phyloP scores from a whole-genome alignment of 2,113 vertebrate genomes.

The Stigmatopora argus region DNA sequence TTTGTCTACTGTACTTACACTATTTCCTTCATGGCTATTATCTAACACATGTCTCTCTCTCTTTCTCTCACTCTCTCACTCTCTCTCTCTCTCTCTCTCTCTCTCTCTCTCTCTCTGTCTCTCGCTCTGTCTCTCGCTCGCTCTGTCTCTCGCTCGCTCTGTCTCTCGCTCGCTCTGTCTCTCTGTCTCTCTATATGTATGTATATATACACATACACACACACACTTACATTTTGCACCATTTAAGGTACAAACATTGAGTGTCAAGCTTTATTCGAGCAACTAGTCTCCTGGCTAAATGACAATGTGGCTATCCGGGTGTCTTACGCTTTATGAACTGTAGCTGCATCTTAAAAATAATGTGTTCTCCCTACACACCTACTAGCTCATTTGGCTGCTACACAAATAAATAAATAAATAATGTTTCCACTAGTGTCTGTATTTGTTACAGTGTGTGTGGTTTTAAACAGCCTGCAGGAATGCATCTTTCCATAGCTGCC shows the following conservation, averaged over 20 bases:
- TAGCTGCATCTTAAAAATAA: conserved; percentile 21
- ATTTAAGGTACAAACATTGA: conserved; percentile 5
- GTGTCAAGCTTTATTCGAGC: conserved; percentile 18
- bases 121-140: too few relatives aligned
- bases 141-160: too few relatives aligned
- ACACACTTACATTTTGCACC: too few relatives aligned
- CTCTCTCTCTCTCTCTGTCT: too few relatives aligned
- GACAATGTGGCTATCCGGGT: conserved; percentile 39
- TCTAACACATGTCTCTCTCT: background rate
- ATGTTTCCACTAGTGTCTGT: conserved; percentile 34
- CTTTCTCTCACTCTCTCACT: too few relatives aligned
- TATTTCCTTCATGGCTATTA: background rate
- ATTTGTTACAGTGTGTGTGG: conserved; percentile 42
- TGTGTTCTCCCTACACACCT: conserved; percentile 43
- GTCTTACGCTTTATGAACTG: conserved; percentile 33
- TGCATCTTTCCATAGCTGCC: conserved; percentile 26
- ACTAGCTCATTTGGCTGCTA: conserved; percentile 54
- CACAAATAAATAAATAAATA: conserved; percentile 58
- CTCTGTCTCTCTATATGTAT: too few relatives aligned
- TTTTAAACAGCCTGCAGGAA: conserved; percentile 31
- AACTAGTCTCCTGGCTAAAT: conserved; percentile 21
- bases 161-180: too few relatives aligned
- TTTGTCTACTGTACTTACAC: background rate
- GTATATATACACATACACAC: too few relatives aligned
- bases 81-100: too few relatives aligned